Conservation (phyloP, 2,888 invertebrate species). For the Ophion ventricosus region DNA sequence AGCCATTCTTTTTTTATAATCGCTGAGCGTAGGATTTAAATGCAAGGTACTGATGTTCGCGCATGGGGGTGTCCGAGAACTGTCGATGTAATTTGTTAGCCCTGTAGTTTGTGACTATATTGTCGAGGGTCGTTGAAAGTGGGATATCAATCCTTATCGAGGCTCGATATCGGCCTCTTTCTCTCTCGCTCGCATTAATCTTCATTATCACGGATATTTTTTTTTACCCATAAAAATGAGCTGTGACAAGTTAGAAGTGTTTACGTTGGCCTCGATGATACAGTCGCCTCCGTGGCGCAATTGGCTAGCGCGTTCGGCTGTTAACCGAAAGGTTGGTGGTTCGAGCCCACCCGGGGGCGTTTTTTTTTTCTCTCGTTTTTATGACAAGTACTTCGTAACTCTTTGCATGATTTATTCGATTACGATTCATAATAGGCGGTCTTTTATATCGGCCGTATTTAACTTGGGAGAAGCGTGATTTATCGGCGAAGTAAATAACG, state of each 20-base stretch:
- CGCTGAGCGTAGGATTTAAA: background rate
- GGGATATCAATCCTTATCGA: slow-evolving; percentile 43
- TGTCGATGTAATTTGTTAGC: slow-evolving; percentile 20
- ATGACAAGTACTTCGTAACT: background rate
- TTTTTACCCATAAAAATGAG: background rate
- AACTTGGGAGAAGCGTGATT: background rate
- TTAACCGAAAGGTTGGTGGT: slow-evolving; percentile 99
- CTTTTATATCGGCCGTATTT: background rate
- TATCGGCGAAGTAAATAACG: background rate
- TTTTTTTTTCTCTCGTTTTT: slow-evolving; percentile 75
- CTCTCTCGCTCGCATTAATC: slow-evolving; percentile 36
- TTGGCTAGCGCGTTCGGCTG: slow-evolving; percentile 99
- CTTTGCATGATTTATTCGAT: background rate
- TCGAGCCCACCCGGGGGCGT: slow-evolving; percentile 98
- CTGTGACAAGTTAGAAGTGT: background rate
- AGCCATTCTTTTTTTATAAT: slow-evolving; percentile 33
- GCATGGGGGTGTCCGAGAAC: background rate
- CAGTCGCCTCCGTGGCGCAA: slow-evolving; percentile 92
- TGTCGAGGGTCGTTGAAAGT: background rate
- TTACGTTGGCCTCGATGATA: background rate
- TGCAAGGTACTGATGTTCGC: background rate
- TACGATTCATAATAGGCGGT: background rate
- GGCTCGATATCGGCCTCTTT: slow-evolving; percentile 38
- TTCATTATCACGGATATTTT: slow-evolving; percentile 30
- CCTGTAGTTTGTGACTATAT: slow-evolving; percentile 31